These are phyloP conservation scores for Lipophrys pholis DNA, from an alignment of 2,113 vertebrate genomes.

Conservation along the genomic window DNA sequence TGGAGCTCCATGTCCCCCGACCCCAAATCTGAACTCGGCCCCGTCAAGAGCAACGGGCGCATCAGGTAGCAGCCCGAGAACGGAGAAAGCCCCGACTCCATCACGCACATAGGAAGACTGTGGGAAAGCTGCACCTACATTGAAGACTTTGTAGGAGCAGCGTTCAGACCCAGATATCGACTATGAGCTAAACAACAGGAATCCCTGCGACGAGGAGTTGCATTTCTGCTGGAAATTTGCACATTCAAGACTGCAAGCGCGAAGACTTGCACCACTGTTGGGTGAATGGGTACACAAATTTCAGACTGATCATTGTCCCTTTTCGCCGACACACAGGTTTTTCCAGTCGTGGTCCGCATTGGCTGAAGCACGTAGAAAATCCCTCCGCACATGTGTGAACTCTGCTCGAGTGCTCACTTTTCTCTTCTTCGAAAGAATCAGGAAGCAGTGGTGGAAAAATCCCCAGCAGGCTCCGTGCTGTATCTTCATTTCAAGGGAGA, in stretches of 20 bases:
- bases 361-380: constrained; percentile 5
- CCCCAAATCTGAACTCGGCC: constrained; percentile 94
- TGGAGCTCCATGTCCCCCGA: constrained; percentile 96
- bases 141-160: constrained; percentile 29
- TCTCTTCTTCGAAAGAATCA: constrained; percentile 23
- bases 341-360: constrained; percentile 14
- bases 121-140: constrained; percentile 29
- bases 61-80: constrained; percentile 91
- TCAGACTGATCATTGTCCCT: constrained; percentile 6
- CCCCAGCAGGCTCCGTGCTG: constrained; percentile 13
- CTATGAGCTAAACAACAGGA: constrained; percentile 13
- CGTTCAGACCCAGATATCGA: constrained; percentile 17
- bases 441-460: constrained; percentile 28
- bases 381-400: constrained; percentile 23
- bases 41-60: constrained; percentile 89
- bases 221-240: constrained; percentile 68
- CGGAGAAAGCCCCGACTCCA: background rate
- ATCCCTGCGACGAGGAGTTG: constrained; percentile 40
- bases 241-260: constrained; percentile 54
- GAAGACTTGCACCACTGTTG: constrained; percentile 26
- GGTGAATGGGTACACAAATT: constrained; percentile 15
- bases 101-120: background rate
- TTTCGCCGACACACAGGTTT: constrained; percentile 34
- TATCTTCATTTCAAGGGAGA: constrained; percentile 54
- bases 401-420: constrained; percentile 12